phyloP scores from a whole-genome alignment of 2,797 vertebrate species.

The Diglossa cyanea region DNA sequence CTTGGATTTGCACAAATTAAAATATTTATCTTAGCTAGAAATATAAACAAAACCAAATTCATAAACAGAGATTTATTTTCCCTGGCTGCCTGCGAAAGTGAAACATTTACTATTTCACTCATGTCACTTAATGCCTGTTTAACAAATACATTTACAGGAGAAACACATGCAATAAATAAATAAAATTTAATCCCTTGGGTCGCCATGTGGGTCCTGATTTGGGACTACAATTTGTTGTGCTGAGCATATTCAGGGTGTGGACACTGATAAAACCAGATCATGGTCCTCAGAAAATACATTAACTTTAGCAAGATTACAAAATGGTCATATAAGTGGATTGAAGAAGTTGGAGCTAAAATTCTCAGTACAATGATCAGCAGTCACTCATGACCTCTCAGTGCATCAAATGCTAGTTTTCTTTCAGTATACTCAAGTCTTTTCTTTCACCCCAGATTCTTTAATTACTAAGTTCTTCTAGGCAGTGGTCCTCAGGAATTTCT shows the following conservation, averaged over 20 bases:
- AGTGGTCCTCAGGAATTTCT: neutral
- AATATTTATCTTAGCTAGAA: neutral
- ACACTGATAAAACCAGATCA: neutral
- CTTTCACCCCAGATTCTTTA: neutral
- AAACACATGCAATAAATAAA: neutral
- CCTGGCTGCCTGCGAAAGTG: neutral
- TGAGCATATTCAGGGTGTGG: neutral
- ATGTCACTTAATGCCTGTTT: neutral
- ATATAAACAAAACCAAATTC: neutral
- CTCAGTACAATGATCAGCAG: neutral
- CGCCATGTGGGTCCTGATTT: neutral
- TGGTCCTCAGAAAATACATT: neutral
- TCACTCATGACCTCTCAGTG: neutral
- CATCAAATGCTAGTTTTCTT: neutral
- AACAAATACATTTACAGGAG: constrained; percentile 2
- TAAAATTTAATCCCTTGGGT: neutral
- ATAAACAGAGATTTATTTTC: neutral
- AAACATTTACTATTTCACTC: neutral
- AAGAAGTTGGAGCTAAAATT: neutral
- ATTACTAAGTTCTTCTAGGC: neutral
- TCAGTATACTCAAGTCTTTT: neutral
- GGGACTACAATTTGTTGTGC: neutral
- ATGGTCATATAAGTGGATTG: neutral
- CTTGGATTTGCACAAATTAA: constrained; percentile 25
- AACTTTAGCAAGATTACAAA: neutral